phyloP scores from a whole-genome alignment of 2,113 vertebrate genomes.

The Eulacestoma nigropectus region DNA sequence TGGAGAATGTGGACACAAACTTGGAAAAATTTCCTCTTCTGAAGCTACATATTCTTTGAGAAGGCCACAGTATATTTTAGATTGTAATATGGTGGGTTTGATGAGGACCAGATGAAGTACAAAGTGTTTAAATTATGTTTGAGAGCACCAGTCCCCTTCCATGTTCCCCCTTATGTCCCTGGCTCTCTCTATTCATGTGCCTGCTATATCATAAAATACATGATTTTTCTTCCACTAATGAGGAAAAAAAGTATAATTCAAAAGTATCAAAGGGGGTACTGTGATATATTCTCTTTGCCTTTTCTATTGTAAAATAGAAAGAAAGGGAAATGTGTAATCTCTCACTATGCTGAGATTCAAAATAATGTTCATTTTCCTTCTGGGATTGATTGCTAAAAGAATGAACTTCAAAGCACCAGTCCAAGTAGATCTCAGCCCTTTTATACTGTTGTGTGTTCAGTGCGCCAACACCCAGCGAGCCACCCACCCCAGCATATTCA shows the following conservation, averaged over 20 bases:
- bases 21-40: not conserved
- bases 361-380: not conserved
- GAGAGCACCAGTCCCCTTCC: not conserved
- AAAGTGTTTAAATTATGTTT: not conserved
- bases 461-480: no score
- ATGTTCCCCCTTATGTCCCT: not conserved
- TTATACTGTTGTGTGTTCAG: no score
- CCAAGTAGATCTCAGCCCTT: not conserved
- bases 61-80: not conserved
- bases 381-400: not conserved
- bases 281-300: not conserved
- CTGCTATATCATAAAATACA: not conserved
- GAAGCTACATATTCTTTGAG: not conserved
- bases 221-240: not conserved
- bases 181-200: not conserved
- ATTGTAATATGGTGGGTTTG: not conserved
- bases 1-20: not conserved
- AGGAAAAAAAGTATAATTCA: not conserved
- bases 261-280: not conserved
- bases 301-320: not conserved
- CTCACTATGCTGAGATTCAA: not conserved
- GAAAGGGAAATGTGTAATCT: not conserved
- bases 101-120: not conserved
- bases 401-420: not conserved
- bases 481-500: no score